These are phyloP conservation scores for Caenorhabditis becei DNA, from an alignment of 2,888 invertebrate species.

Conservation along the genomic window DNA sequence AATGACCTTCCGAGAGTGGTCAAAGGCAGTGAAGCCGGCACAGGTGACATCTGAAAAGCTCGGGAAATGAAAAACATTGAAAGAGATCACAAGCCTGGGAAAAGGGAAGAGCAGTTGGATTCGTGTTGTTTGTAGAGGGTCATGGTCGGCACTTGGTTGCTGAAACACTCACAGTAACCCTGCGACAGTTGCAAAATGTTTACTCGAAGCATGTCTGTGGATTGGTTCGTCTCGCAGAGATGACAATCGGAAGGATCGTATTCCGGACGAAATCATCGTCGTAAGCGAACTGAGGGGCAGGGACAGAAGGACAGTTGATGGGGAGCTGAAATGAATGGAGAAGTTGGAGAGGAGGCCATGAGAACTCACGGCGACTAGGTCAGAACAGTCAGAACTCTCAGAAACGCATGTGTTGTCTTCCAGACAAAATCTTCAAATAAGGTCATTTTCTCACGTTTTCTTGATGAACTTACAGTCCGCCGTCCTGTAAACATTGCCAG, in stretches of 20 bases:
- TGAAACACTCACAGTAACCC: not conserved
- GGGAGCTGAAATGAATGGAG: conserved; percentile 7
- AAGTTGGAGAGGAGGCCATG: not conserved
- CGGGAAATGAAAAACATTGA: too few species aligned
- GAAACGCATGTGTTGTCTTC: conserved; percentile 20
- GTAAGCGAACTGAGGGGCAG: conserved; percentile 30
- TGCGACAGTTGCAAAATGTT: not conserved
- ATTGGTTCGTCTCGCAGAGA: conserved; percentile 12
- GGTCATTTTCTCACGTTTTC: not conserved
- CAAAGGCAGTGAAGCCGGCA: conserved; percentile 42
- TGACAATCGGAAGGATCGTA: conserved; percentile 16
- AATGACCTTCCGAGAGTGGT: conserved; percentile 22
- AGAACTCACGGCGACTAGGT: conserved; percentile 26
- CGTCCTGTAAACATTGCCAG: conserved; percentile 30
- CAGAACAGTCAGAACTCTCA: not conserved
- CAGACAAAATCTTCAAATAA: conserved; percentile 32
- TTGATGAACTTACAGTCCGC: conserved; percentile 15
- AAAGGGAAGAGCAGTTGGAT: conserved; percentile 35
- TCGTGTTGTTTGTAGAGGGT: conserved; percentile 12
- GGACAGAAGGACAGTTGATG: conserved; percentile 37
- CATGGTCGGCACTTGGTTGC: conserved; percentile 38
- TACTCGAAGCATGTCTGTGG: conserved; percentile 42
- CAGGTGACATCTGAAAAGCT: conserved; percentile 48
- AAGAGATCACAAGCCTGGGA: conserved; percentile 20
- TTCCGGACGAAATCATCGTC: conserved; percentile 35